Base-by-base conservation (phyloP, 1,140 invertebrate genomes). In the Lysiphlebus fabarum region DNA sequence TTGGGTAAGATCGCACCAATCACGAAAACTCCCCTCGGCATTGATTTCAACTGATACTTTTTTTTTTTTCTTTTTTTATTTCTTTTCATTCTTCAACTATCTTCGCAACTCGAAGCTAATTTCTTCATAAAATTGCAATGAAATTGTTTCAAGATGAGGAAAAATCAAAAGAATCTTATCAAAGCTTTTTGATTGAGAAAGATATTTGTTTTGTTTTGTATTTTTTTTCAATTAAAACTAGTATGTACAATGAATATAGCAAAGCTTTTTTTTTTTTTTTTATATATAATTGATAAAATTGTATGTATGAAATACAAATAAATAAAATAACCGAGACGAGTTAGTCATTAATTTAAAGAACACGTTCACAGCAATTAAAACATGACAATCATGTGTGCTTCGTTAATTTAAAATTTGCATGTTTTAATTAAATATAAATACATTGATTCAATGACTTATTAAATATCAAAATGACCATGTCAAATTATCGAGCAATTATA, bases 31-130 rank as follows among this genome's bases (percentile, higher is more conserved):
- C 54, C 56, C 60, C 62, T 56, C 55, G 62, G 62, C 66, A 65
- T 67, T 70, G 65, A 70, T 72, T 70, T 65, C 70, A 68, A 70
- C 68, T 67, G 62, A 70, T 71, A 62, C 65, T 54, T 63, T 67
- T 62, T 60, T 54, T 60, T 36, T 44, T 33, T 40, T 36, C 14
- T 11, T n/a, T 17, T 38, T 17, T 49, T 26, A 42, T 14, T 45
- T 33, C 26, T 10, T 56, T 40, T 38, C 60, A 51, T 53, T 37
- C 34, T 43, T 63, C 58, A 53, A 48, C 48, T 54, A 44, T 8
- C 44, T 43, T 45, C 37, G 38, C 48, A 33, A 56, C 10, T 34
- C 41, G 11, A 41, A 54, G 11, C 34, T 41, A 38, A n/a, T 34
- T 40, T 17, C 12, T 48, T 37, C 49, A 26, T 26, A 26, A 26